These are phyloP conservation scores for Perccottus glenii DNA, from an alignment of 2,113 vertebrate species.

Conservation along the genomic window DNA sequence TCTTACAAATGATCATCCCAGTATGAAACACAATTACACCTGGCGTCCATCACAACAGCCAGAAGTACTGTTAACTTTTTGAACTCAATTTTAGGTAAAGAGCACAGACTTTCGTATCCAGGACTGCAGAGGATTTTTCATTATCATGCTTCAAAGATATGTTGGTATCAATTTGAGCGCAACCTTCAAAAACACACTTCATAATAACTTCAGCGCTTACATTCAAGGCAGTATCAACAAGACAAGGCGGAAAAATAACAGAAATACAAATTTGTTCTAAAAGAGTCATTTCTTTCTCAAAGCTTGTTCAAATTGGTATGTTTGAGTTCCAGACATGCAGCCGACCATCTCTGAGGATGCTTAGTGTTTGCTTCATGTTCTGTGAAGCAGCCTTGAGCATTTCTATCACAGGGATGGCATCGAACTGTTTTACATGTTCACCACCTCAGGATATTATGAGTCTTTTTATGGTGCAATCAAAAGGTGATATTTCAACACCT, in stretches of 20 bases:
- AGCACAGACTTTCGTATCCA: neutral
- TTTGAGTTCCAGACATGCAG: neutral
- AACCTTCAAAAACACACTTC: slow-evolving; percentile 34
- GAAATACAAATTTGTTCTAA: slow-evolving; percentile 26
- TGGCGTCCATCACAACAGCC: neutral
- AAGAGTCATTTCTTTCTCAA: slow-evolving; percentile 8
- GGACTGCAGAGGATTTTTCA: slow-evolving; percentile 10
- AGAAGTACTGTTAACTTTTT: slow-evolving; percentile 16
- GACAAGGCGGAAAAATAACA: slow-evolving; percentile 16
- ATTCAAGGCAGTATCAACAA: neutral
- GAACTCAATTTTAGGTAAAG: slow-evolving; percentile 24
- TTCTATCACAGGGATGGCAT: neutral
- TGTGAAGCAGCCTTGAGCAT: neutral
- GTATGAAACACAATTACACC: slow-evolving; percentile 15
- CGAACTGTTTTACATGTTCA: neutral
- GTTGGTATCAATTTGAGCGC: slow-evolving; percentile 18
- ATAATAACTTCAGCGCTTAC: neutral
- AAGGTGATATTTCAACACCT: neutral
- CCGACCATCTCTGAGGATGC: slow-evolving; percentile 7
- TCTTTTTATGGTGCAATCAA: neutral
- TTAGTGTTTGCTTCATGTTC: slow-evolving; percentile 8
- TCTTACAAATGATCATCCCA: slow-evolving; percentile 13
- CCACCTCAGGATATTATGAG: neutral
- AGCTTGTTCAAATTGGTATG: slow-evolving; percentile 24
- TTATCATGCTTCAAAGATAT: slow-evolving; percentile 19